These are phyloP conservation scores for Smithornis capensis DNA, from an alignment of 2,113 vertebrate genomes.

Conservation along the genomic window DNA sequence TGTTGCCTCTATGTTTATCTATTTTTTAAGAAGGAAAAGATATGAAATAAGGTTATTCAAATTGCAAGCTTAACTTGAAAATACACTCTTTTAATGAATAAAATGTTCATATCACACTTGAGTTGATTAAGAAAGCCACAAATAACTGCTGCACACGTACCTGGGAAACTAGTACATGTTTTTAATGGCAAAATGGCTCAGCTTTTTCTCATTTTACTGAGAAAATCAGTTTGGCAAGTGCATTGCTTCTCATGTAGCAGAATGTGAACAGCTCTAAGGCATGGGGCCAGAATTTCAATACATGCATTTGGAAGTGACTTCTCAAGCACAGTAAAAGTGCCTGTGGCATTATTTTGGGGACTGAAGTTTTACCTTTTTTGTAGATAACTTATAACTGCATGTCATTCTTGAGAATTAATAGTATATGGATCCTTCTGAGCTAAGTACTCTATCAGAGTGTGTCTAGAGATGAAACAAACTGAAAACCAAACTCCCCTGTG, in stretches of 20 bases:
- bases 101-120: neutral
- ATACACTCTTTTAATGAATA: neutral
- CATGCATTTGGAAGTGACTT: neutral
- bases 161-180: neutral
- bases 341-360: neutral
- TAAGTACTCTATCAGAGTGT: neutral
- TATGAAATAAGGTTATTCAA: neutral
- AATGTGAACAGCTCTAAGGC: neutral
- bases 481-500: neutral
- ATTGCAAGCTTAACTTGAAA: neutral
- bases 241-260: neutral
- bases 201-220: neutral
- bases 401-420: neutral
- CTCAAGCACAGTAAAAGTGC: neutral
- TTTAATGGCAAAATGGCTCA: neutral
- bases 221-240: slow-evolving; percentile 1
- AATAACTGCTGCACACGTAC: neutral
- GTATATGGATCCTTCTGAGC: neutral
- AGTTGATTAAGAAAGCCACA: neutral
- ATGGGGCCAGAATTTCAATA: neutral
- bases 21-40: neutral
- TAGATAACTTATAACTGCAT: neutral
- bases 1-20: neutral
- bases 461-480: neutral
- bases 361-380: neutral